phyloP scores from a whole-genome alignment of 2,113 vertebrate species.

The Alectura lathami region DNA sequence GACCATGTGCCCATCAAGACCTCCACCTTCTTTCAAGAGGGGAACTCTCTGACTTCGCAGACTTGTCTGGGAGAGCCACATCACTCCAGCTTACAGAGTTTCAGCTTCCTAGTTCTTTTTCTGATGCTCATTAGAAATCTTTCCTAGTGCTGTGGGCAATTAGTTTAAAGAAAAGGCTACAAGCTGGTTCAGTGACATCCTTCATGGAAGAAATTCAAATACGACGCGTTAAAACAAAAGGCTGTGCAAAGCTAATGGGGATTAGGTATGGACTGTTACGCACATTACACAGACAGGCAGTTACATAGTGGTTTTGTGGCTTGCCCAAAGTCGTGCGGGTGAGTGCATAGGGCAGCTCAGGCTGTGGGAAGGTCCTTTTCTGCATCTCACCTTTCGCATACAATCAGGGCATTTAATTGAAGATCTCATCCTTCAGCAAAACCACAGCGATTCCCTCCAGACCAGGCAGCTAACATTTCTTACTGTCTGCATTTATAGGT shows the following conservation, averaged over 20 bases:
- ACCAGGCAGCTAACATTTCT: background rate
- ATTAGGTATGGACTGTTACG: background rate
- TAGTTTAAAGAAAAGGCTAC: background rate
- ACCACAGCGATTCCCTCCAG: background rate
- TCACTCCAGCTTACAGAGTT: background rate
- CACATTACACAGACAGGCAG: background rate
- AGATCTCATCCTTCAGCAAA: background rate
- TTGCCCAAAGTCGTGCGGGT: background rate
- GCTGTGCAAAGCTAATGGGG: background rate
- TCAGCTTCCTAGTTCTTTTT: background rate
- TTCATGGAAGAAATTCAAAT: background rate
- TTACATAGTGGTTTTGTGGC: background rate
- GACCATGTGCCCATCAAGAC: background rate
- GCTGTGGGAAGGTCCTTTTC: background rate
- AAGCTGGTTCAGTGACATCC: background rate
- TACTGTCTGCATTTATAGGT: background rate
- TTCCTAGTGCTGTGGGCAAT: background rate
- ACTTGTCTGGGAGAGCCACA: background rate
- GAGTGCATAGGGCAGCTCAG: background rate
- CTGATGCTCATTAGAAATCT: background rate
- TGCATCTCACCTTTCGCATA: background rate
- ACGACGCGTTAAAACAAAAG: background rate
- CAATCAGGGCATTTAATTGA: background rate
- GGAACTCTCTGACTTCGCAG: accelerated
- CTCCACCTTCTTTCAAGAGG: background rate